phyloP scores from a whole-genome alignment of 2,888 invertebrate genomes.

The Eulithis testata region DNA sequence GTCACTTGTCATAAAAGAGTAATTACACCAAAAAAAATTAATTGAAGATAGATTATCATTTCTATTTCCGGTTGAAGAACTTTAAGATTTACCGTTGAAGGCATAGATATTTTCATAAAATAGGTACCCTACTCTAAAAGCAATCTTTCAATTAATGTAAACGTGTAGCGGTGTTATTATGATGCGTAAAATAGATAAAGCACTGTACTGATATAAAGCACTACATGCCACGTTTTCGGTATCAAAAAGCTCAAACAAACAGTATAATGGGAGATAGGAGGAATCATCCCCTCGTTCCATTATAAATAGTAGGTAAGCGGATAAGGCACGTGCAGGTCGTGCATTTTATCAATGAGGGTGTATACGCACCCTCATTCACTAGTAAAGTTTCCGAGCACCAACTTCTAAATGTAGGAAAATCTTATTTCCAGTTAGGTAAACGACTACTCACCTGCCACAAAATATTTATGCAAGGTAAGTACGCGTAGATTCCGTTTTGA shows the following conservation, averaged over 20 bases:
- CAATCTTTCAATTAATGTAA: too few species aligned
- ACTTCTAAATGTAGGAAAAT: constrained; percentile 3
- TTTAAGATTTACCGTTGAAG: too few species aligned
- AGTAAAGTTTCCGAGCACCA: constrained; percentile 36
- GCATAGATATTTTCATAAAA: too few species aligned
- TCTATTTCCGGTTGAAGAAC: too few species aligned
- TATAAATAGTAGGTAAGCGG: constrained; percentile 76
- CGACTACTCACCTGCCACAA: background rate
- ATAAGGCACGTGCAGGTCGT: constrained; percentile 77
- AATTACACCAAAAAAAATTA: constrained; percentile 1
- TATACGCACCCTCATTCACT: constrained; percentile 56
- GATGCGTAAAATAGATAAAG: constrained; percentile 12
- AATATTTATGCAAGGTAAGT: background rate
- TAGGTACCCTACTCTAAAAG: too few species aligned
- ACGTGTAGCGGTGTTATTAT: background rate
- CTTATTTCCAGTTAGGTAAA: background rate
- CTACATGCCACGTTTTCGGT: constrained; percentile 35
- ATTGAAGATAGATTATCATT: too few species aligned
- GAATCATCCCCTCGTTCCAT: constrained; percentile 58
- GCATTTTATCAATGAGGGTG: constrained; percentile 68
- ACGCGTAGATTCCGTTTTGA: too few species aligned
- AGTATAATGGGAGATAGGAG: constrained; percentile 41
- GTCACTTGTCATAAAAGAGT: constrained; percentile 9
- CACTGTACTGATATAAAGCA: constrained; percentile 15
- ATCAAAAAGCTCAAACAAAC: constrained; percentile 40